phyloP scores from a whole-genome alignment of 2,797 vertebrate species.

The Cynopterus sphinx region DNA sequence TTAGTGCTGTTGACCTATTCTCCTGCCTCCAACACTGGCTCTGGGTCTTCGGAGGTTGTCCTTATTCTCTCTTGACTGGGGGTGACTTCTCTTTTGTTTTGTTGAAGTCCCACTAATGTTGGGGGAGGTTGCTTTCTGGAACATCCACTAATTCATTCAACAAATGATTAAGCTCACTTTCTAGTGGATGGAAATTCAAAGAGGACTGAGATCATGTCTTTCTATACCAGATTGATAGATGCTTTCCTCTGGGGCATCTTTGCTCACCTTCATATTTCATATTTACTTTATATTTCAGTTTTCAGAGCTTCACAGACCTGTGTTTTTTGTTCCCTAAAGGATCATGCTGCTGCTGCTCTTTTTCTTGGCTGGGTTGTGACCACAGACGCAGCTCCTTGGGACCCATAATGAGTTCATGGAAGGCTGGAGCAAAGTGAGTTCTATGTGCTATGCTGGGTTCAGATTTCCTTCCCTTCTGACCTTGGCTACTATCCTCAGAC shows the following conservation, averaged over 20 bases:
- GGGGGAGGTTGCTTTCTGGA: neutral
- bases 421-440: neutral
- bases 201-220: neutral
- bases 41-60: neutral
- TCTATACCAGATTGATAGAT: neutral
- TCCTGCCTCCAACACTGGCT: neutral
- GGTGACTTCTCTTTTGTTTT: constrained; percentile 2
- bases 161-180: neutral
- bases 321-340: neutral
- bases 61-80: neutral
- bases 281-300: neutral
- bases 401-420: neutral
- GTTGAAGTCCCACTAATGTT: neutral
- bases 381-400: neutral
- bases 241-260: neutral
- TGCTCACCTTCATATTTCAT: neutral
- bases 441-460: neutral
- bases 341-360: neutral
- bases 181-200: neutral
- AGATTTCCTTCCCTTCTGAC: neutral
- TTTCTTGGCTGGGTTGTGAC: neutral
- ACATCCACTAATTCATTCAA: neutral
- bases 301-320: neutral
- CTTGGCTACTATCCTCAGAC: neutral
- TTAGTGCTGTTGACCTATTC: neutral